Conservation (phyloP, 2,113 vertebrate species). For the Sialia sialis region DNA sequence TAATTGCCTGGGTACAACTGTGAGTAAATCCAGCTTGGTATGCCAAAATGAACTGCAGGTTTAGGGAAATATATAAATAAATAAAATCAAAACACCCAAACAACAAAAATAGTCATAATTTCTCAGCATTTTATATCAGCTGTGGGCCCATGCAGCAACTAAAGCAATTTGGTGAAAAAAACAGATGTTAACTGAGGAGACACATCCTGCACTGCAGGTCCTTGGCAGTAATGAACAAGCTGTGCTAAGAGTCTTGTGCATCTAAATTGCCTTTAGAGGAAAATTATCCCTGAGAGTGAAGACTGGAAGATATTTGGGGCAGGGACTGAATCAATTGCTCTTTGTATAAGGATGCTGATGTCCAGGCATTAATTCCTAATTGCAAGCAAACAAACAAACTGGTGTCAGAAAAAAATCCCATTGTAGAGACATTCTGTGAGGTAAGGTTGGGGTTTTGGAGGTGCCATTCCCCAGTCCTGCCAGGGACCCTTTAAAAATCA, state of each 20-base stretch:
- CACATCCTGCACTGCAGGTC: conserved; percentile 25
- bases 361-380: not conserved
- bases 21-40: not conserved
- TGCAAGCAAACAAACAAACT: not conserved
- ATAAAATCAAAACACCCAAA: not conserved
- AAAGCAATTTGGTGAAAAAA: conserved; percentile 43
- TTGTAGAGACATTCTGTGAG: not conserved
- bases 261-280: conserved; percentile 12
- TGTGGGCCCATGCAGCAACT: conserved; percentile 33
- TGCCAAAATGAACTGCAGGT: not conserved
- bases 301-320: not conserved
- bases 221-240: conserved; percentile 16
- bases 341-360: not conserved
- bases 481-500: not conserved
- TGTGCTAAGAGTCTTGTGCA: not conserved
- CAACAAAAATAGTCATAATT: conserved; percentile 27
- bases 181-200: conserved; percentile 54
- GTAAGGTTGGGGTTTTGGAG: not conserved
- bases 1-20: not conserved
- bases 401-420: not conserved
- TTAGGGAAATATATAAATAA: not conserved
- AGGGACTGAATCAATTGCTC: not conserved
- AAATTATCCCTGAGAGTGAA: not conserved
- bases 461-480: not conserved
- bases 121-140: conserved; percentile 39